Base-by-base conservation (phyloP, 2,797 vertebrate species). In the Caiman crocodilus region DNA sequence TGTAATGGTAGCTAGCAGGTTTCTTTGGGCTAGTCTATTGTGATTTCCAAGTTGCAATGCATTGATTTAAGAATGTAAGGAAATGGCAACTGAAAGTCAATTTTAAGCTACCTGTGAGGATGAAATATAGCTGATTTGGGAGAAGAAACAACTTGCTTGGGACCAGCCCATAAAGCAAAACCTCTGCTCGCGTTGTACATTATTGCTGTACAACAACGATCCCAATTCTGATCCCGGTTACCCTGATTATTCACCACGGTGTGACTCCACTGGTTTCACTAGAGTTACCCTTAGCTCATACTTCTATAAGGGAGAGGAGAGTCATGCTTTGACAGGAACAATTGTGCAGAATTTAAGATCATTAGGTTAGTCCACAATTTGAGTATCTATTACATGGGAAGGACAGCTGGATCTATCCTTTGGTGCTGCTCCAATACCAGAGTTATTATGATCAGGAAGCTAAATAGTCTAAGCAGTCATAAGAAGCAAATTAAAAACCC, bases 401-500 rank as follows among this genome's bases (percentile, higher is more conserved):
- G 23, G 23, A 26, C 12, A 90, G 82, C 83, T 89, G 92, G 91
- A 94, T 95, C 50, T 76, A 91, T 96, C 94, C 94, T 94, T 78
- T 85, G 76, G 35, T 91, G 82, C 69, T 95, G 94, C 91, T 83
- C 56, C 95, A 96, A 90, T 79, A 94, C 71, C n/a, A 67, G 88
- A 89, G 85, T 93, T 96, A 89, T 96, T 96, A 90, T 89, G 90
- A 95, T 93, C 91, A 93, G 94, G 95, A 95, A 96, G 90, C 95
- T 95, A 92, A 95, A 95, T 92, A 94, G 91, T 77, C 93, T 90
- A 79, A 96, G 84, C 84, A 94, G 93, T 94, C 94, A 93, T 93
- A 95, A 96, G 95, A 88, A 95, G 75, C 89, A 96, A 96, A 97
- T 95, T 94, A 95, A 97, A 95, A 96, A 83, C 81, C 95, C 94